Percentiles rank a stretch among this genome's conserved stretches.
phyloP scores from a whole-genome alignment of 2,888 invertebrate genomes.

The Escarpia spicata region DNA sequence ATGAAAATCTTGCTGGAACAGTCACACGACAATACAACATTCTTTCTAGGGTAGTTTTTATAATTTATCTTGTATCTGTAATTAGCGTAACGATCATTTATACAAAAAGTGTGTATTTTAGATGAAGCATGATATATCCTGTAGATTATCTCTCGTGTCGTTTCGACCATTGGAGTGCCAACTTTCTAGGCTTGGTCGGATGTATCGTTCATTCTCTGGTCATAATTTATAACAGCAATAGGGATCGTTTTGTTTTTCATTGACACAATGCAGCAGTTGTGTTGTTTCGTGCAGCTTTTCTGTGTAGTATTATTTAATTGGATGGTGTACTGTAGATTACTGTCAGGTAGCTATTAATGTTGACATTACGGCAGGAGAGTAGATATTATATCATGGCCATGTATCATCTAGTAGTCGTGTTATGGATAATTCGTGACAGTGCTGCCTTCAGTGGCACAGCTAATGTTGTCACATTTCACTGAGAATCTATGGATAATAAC shows the following conservation, averaged over 20 bases:
- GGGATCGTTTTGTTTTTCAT: neutral
- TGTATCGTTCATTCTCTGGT: neutral
- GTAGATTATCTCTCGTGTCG: neutral
- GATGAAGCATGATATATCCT: neutral
- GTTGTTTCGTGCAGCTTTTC: neutral
- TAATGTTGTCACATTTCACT: neutral
- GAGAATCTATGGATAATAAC: too few species aligned
- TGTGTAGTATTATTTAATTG: neutral
- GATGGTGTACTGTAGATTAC: neutral
- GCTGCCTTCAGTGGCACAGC: neutral
- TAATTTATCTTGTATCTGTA: constrained; percentile 7
- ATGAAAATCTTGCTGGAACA: neutral
- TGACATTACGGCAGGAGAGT: neutral
- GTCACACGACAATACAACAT: neutral
- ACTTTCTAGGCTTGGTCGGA: neutral
- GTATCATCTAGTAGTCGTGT: neutral
- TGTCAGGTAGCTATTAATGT: neutral
- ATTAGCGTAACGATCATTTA: neutral
- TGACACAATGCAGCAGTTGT: neutral
- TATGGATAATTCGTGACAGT: neutral
- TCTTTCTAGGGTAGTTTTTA: constrained; percentile 16
- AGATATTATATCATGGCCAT: neutral
- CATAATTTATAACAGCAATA: neutral
- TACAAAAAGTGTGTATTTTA: constrained; percentile 1
- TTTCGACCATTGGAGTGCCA: neutral